Conservation (phyloP, 2,797 vertebrate species). For the Dicrostonyx torquatus region DNA sequence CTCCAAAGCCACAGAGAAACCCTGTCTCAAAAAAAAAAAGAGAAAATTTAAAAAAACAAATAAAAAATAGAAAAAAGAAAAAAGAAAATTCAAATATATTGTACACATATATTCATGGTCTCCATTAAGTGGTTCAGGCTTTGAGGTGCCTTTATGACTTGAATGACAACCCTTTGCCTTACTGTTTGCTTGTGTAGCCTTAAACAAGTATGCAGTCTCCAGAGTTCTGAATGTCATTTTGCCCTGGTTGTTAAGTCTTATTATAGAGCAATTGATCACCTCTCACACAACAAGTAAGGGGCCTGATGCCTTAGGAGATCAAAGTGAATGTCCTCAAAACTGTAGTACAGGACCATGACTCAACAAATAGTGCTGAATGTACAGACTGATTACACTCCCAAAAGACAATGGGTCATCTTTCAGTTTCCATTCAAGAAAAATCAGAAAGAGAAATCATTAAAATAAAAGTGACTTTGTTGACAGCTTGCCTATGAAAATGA, state of each 20-base stretch:
- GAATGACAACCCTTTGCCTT: conserved; percentile 14
- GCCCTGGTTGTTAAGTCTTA: conserved; percentile 30
- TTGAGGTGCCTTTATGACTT: conserved; percentile 21
- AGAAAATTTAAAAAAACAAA: too few relatives aligned
- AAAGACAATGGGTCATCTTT: conserved; percentile 57
- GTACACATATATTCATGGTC: not conserved
- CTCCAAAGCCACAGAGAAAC: too few relatives aligned
- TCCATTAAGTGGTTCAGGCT: not conserved
- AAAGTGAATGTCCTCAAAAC: conserved; percentile 45
- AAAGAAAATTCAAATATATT: conserved; percentile 36
- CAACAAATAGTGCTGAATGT: conserved; percentile 51
- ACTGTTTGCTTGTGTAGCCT: not conserved
- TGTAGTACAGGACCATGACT: not conserved
- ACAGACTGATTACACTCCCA: conserved; percentile 34
- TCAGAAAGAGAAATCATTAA: not conserved
- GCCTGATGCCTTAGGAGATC: not conserved
- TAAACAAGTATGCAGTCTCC: conserved; percentile 11
- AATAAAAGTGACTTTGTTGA: conserved; percentile 35
- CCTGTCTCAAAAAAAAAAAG: too few relatives aligned
- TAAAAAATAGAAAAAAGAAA: too few relatives aligned
- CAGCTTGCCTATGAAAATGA: conserved; percentile 1
- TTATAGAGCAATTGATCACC: conserved; percentile 56
- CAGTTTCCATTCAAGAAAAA: conserved; percentile 57
- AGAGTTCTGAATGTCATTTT: conserved; percentile 47
- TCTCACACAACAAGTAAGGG: conserved; percentile 54